Conservation (phyloP, 64 coral and sea anemone species). For the Trachythela sp. region DNA sequence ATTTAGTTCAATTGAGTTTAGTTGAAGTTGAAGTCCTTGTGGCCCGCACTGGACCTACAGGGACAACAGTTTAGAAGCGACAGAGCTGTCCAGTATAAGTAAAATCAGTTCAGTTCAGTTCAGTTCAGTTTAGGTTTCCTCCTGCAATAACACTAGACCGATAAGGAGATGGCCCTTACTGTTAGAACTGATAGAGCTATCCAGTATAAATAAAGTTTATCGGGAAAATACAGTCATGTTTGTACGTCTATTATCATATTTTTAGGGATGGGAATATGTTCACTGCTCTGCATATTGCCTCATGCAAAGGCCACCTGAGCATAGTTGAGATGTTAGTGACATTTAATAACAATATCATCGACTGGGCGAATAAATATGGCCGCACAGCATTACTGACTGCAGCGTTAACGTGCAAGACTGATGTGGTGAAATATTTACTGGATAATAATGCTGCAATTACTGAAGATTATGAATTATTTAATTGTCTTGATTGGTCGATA, state of each 20-base stretch:
- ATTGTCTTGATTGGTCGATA: conserved; percentile 11
- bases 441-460: neutral
- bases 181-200: too few relatives aligned
- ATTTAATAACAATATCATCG: neutral
- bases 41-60: too few relatives aligned
- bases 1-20: too few relatives aligned
- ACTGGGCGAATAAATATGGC: conserved; percentile 1
- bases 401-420: neutral
- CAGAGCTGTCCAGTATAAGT: too few relatives aligned
- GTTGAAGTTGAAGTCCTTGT: too few relatives aligned
- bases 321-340: neutral
- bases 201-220: too few relatives aligned
- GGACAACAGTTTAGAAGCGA: too few relatives aligned
- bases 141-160: too few relatives aligned
- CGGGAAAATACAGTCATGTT: too few relatives aligned
- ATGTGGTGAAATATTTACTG: neutral
- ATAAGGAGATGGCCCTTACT: too few relatives aligned
- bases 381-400: neutral
- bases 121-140: too few relatives aligned
- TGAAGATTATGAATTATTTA: conserved; percentile 1
- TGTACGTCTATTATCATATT: neutral
- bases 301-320: neutral
- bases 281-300: neutral
- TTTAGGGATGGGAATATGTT: neutral
- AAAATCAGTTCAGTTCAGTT: too few relatives aligned